Evolutionary conservation across 2,888 invertebrate species (phyloP), one percentile per base, ranked within the genome.

Genomic region (Chorisops tibialis): DNA sequence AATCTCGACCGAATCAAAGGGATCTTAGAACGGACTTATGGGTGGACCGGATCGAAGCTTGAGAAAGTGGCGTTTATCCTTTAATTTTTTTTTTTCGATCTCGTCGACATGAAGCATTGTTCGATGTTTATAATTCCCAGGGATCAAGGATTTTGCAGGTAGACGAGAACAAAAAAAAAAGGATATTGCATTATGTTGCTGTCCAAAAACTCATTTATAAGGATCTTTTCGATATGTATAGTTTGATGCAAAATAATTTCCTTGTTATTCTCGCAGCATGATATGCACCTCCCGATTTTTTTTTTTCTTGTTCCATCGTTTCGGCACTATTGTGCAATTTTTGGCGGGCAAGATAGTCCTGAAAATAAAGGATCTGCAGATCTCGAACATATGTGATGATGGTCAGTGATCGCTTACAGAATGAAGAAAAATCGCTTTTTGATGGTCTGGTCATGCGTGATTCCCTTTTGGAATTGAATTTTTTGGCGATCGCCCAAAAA

Each of bases 401-500:
- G 45, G 56, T 56, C 56, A 56, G 56, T 45, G 43, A 43, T 24
- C 30, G 43, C 24, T 56, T 21, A 30, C 30, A 14, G 56, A 45
- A 48, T 37, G 4, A 41, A 62, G 59, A 64, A 62, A 60, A 62
- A 64, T 64, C 59, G 51, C 30, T 50, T 62, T 64, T 64, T 64
- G 62, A 64, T 64, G 37, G 14, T 48, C 37, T 62, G 62, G 64
- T 60, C 64, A 64, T 62, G 64, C 64, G 64, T 64, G 62, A 62
- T 64, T 64, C 64, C 64, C 39, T 45, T 22, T 43, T 30, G 21
- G 24, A 45, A 56, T 50, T 56, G 43, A 45, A 24, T 56, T 56
- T 16, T 41, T 50, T 50, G 14, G 49, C 35, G 35, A 50, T 47
- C 47, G 22, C 9, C 9, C n/a, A n/a, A 47, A 21, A n/a, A n/a